Percentiles rank a stretch among this genome's conserved stretches.
These are phyloP conservation scores for Cephus nigrinus DNA, from an alignment of 2,888 invertebrate genomes.

Conservation along the genomic window DNA sequence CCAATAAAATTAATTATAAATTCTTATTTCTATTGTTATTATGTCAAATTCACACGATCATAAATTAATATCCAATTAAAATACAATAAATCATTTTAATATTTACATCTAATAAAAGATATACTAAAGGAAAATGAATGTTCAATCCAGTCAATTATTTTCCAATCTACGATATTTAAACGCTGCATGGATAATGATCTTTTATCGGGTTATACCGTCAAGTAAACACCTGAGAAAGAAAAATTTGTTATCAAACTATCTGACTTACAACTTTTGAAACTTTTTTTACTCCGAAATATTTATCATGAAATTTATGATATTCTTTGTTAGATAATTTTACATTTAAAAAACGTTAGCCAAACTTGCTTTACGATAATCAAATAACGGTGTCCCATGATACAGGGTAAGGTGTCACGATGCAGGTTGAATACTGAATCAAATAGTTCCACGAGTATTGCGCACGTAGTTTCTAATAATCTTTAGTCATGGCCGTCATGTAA, in stretches of 20 bases:
- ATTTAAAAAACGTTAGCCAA: background rate
- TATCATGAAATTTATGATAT: background rate
- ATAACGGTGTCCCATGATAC: background rate
- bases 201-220: background rate
- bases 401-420: background rate
- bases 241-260: background rate
- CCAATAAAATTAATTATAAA: background rate
- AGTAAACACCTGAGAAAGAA: background rate
- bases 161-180: background rate
- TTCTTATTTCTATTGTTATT: background rate
- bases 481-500: background rate
- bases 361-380: background rate
- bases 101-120: background rate
- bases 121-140: background rate
- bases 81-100: background rate
- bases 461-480: background rate
- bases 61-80: background rate
- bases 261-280: background rate
- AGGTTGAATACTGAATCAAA: background rate
- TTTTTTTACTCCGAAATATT: background rate
- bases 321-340: background rate
- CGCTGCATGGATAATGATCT: background rate
- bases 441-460: background rate
- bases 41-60: background rate
- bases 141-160: background rate